Percentiles rank a stretch among this genome's conserved stretches.
phyloP scores from a whole-genome alignment of 2,113 vertebrate species.

The Mohoua ochrocephala region DNA sequence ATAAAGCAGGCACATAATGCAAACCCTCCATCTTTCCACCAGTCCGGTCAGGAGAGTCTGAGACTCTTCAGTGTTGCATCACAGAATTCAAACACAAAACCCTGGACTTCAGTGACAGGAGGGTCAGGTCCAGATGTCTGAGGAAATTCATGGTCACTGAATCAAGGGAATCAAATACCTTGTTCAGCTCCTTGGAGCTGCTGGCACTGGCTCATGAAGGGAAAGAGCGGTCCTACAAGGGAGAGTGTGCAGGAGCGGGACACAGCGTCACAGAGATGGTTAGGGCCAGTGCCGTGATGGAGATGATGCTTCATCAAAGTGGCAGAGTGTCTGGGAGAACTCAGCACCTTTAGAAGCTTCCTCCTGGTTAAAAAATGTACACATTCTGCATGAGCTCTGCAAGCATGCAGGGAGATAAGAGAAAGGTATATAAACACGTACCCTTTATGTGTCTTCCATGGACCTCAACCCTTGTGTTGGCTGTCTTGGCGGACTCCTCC shows the following conservation, averaged over 20 bases:
- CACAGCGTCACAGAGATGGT: background rate
- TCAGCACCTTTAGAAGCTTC: background rate
- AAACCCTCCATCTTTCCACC: background rate
- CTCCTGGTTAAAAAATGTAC: background rate
- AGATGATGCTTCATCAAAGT: background rate
- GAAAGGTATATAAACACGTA: background rate
- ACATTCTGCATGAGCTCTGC: background rate
- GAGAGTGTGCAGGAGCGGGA: background rate
- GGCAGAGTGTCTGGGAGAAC: background rate
- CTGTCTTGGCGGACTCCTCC: background rate
- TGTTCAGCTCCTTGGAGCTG: background rate
- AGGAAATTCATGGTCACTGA: background rate
- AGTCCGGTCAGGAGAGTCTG: background rate
- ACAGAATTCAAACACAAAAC: background rate
- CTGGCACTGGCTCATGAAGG: accelerated
- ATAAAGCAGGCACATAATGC: background rate
- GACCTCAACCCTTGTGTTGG: background rate
- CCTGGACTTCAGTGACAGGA: background rate
- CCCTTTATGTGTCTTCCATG: background rate
- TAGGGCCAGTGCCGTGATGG: background rate
- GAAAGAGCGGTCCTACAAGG: background rate
- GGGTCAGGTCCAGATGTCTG: background rate
- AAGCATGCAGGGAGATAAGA: accelerated
- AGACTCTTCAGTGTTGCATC: background rate
- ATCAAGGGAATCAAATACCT: background rate